phyloP scores from a whole-genome alignment of 1,140 invertebrate species.

The Ooceraea biroi region DNA sequence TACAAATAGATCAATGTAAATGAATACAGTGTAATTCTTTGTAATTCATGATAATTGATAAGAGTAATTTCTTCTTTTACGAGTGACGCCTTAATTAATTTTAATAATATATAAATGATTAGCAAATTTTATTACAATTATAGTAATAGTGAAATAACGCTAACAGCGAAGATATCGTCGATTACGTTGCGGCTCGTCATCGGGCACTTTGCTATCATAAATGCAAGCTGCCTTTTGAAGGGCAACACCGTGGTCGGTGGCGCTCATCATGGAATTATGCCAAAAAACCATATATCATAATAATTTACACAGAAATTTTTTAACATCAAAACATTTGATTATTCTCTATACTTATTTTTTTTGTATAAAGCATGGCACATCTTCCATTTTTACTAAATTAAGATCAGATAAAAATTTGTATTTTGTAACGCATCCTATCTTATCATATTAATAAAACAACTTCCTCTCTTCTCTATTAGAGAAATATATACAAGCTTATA shows the following conservation, averaged over 20 bases:
- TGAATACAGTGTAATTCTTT: not conserved
- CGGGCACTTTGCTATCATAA: conserved; percentile 80
- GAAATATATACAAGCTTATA: not conserved
- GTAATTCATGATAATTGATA: not conserved
- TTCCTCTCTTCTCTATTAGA: not conserved
- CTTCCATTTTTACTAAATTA: not conserved
- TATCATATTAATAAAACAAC: conserved; percentile 36
- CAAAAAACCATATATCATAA: not conserved
- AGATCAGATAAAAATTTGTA: conserved; percentile 22
- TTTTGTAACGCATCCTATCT: not conserved
- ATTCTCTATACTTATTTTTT: not conserved
- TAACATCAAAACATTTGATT: not conserved
- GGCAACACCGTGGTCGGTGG: conserved; percentile 77
- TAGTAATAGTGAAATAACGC: not conserved
- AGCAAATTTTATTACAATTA: not conserved
- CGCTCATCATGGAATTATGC: conserved; percentile 46
- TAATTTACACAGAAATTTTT: not conserved
- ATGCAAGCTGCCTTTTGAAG: conserved; percentile 83
- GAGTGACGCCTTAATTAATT: not conserved
- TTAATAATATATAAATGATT: conserved; percentile 4
- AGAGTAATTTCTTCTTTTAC: not conserved
- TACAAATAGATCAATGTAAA: not conserved
- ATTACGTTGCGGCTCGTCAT: conserved; percentile 82
- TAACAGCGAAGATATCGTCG: conserved; percentile 29
- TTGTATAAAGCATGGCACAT: not conserved